Conservation (phyloP, 2,888 invertebrate genomes). For the Lepidochrysops patricia region DNA sequence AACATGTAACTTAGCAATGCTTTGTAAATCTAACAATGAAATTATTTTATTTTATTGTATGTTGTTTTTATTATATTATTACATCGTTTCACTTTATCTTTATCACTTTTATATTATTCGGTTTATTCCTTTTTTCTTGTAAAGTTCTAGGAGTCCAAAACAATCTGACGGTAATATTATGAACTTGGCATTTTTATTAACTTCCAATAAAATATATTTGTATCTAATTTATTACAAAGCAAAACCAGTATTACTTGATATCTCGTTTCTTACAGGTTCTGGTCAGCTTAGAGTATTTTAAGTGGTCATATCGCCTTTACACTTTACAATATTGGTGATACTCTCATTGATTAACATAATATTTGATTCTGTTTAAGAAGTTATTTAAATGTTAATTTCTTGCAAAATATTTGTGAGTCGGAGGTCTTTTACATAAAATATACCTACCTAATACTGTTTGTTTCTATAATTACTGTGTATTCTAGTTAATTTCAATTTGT, state of each 20-base stretch:
- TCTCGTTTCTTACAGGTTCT: slow-evolving; percentile 29
- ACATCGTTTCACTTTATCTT: no score
- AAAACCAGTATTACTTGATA: slow-evolving; percentile 36
- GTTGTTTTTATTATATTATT: no score
- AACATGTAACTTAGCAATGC: no score
- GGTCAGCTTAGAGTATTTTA: neutral
- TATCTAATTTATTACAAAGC: slow-evolving; percentile 33
- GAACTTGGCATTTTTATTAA: slow-evolving; percentile 19
- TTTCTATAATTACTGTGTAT: neutral
- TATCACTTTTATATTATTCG: no score
- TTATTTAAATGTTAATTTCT: neutral
- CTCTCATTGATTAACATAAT: neutral
- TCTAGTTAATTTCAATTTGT: no score
- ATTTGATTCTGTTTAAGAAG: neutral
- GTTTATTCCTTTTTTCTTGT: no score
- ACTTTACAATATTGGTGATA: neutral
- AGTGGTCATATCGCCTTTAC: neutral
- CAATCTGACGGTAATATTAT: neutral
- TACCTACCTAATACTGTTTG: neutral
- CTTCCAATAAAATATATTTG: slow-evolving; percentile 28
- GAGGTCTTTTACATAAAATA: no score
- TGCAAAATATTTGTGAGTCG: neutral
- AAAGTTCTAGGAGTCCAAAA: neutral
- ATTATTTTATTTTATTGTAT: no score
- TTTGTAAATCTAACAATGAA: no score